phyloP scores from a whole-genome alignment of 1,140 invertebrate species.

The Aphidius ervi region DNA sequence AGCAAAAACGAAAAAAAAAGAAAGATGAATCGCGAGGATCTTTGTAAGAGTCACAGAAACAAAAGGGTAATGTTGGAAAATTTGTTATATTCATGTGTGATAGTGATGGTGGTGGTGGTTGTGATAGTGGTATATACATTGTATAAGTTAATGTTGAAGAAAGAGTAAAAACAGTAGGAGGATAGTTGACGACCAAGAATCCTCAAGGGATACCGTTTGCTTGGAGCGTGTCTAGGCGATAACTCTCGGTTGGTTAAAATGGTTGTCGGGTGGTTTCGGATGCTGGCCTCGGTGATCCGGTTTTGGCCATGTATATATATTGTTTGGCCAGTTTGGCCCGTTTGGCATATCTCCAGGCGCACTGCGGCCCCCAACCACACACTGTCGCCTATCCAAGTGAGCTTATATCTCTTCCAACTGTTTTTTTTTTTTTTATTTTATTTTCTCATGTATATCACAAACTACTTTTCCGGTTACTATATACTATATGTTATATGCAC shows the following conservation, averaged over 20 bases:
- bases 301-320: slow-evolving; percentile 22
- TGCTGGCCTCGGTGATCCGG: slow-evolving; percentile 26
- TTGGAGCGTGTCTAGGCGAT: slow-evolving; percentile 31
- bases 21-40: no score
- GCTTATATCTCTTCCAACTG: neutral
- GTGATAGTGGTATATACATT: neutral
- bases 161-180: slow-evolving; percentile 1
- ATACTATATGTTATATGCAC: no score
- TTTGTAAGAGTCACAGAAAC: no score
- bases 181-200: slow-evolving; percentile 6
- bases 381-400: neutral
- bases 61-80: no score
- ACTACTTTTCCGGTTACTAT: no score
- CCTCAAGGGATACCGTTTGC: slow-evolving; percentile 21
- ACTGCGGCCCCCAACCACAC: slow-evolving; percentile 38
- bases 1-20: no score
- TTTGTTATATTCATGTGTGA: no score
- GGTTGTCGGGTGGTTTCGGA: slow-evolving; percentile 23
- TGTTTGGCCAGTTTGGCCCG: slow-evolving; percentile 25
- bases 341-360: slow-evolving; percentile 45
- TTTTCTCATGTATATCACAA: no score
- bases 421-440: neutral
- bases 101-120: neutral
- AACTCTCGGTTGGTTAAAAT: slow-evolving; percentile 31
- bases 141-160: neutral